Base-by-base conservation (phyloP, 2,113 vertebrate genomes). In the Bostrychus sinensis region DNA sequence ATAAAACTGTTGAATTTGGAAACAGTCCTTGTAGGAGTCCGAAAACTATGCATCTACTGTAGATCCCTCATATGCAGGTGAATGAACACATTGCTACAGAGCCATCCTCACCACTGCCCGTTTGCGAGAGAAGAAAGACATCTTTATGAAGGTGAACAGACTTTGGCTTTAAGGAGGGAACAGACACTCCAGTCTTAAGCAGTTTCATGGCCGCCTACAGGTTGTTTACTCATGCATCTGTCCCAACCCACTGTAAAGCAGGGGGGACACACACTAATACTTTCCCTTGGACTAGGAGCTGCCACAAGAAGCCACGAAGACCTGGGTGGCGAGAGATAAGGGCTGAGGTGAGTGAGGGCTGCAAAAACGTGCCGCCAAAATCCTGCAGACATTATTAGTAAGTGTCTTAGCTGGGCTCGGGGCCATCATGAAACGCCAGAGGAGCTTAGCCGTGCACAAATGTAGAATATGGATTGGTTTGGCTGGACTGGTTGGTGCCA, bases 121-220 rank as follows among this genome's bases (percentile, higher is more conserved):
- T 72, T 78, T 58, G 63, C 65, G 32, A 56, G 41, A 54, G 38
- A 81, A 89, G 81, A 92, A 91, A 86, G 89, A 56, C 46, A 16
- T 73, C 91, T 78, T 91, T 90, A 86, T 92, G 59, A 54, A 83
- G 46, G 71, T 58, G 79, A 86, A 92, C 86, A 90, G 82, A 89
- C 77, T 72, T 63, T 68, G 64, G 75, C 85, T 91, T 92, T 91
- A 77, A 87, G 66, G 50, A 58, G 30, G 61, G 75, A 86, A 84
- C 82, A 86, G 72, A 71, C 66, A 79, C 76, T 77, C 71, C 58
- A 71, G 37, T 56, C 63, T 66, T 65, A 37, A 43, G n/a, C 50
- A 64, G 65, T 66, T 77, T 67, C 66, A 76, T 66, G 56, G 67
- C 67, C 61, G 69, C 82, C 80, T 64, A 83, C 78, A 76, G 73